Evolutionary conservation across 2,797 vertebrate genomes (phyloP), one percentile per base, ranked within the genome.

Genomic region (Anolis apletophallus): DNA sequence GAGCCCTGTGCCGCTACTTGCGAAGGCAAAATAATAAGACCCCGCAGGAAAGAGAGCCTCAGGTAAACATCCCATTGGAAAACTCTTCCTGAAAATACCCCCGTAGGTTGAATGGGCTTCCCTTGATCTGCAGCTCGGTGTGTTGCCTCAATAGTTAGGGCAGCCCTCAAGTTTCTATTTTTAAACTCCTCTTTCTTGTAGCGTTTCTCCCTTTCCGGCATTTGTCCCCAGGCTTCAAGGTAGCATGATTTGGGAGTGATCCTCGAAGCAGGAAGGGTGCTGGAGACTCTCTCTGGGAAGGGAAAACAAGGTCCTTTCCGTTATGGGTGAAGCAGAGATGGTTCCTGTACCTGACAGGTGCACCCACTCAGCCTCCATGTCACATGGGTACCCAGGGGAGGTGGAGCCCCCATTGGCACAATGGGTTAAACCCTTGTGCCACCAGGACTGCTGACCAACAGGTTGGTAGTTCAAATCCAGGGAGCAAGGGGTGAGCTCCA

Each of bases 221-320:
- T 80, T 55, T 23, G 71, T 7, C 19, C n/a, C 61, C 5, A 1
- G 7, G 6, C 40, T 36, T 54, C 71, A 13, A 46, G 26, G 16
- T 55, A 74, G 52, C 79, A 67, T 52, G 26, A 64, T 50, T 29
- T 73, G 26, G 23, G 23, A 69, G 19, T 14, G 19, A 54, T 61
- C 40, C 32, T 74, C 88, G 54, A 77, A 50, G 81, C 74, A 87
- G 86, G 76, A 90, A 93, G 88, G 86, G 91, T 91, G 85, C 79
- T 87, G 74, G 85, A 89, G 90, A n/a, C n/a, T 87, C 90, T 1
- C 80, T 91, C 46, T 4, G 46, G 46, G 46, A 92, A 90, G 68
- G 32, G 19, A 52, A 26, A 32, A 46, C 76, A 13, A 86, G 85
- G 85, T 52, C 75, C 78, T n/a, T n/a, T 81, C 79, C 80, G 80